phyloP scores from a whole-genome alignment of 2,888 invertebrate genomes.

The Caenorhabditis imperialis region DNA sequence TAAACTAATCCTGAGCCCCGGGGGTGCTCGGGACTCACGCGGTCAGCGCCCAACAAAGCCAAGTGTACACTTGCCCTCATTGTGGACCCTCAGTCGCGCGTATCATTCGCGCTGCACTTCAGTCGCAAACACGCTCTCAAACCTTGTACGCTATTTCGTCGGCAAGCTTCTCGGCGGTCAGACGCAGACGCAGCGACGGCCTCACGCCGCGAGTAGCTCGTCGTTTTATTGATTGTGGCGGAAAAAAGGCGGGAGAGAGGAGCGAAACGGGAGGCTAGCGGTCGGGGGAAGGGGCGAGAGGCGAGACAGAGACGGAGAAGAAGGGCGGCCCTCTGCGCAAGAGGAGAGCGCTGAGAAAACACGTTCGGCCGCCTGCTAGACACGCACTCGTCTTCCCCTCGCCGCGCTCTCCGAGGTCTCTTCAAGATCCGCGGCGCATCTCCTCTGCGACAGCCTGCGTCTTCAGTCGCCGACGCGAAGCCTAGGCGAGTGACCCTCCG shows the following conservation, averaged over 20 bases:
- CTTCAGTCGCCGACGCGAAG: conserved; percentile 39
- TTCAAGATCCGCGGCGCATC: conserved; percentile 36
- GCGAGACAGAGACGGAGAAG: conserved; percentile 29
- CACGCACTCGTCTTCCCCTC: conserved; percentile 27
- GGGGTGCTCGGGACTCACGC: conserved; percentile 8
- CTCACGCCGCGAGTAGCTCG: conserved; percentile 28
- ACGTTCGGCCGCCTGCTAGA: conserved; percentile 50
- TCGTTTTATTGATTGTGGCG: conserved; percentile 52
- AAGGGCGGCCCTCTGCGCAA: conserved; percentile 43
- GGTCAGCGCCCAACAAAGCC: conserved; percentile 6
- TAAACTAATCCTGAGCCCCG: too few species aligned
- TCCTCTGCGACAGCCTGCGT: conserved; percentile 11
- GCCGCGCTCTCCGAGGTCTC: too few species aligned
- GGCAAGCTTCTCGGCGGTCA: too few species aligned
- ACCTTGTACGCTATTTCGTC: conserved; percentile 24
- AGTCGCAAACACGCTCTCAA: conserved; percentile 39
- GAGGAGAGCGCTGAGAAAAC: conserved; percentile 41
- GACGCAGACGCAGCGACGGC: conserved; percentile 18
- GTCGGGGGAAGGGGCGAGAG: conserved; percentile 1
- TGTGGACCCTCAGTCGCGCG: conserved; percentile 34
- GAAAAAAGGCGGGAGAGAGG: conserved; percentile 32
- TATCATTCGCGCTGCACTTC: conserved; percentile 47
- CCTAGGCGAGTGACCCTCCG: conserved; percentile 36
- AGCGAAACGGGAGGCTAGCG: conserved; percentile 15
- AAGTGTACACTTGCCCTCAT: conserved; percentile 35